Conservation (phyloP, 2,113 vertebrate genomes). For the Proteles cristata region DNA sequence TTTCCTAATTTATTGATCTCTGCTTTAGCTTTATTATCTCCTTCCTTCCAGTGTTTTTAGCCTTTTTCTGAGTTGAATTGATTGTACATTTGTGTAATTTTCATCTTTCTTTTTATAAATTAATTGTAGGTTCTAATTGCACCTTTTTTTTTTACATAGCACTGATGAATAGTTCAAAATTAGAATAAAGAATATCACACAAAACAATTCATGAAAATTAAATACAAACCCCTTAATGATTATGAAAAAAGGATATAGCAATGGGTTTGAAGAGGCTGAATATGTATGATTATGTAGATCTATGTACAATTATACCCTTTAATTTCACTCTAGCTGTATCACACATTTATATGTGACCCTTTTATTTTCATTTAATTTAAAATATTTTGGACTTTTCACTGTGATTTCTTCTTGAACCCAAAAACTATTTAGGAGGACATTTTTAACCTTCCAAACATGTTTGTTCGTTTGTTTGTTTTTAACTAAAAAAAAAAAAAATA, state of each 20-base stretch:
- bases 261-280: neutral
- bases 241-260: neutral
- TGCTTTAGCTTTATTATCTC: neutral
- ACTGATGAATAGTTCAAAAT: neutral
- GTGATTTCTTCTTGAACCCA: neutral
- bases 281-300: neutral
- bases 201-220: neutral
- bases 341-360: neutral
- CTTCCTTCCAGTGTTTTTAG: neutral
- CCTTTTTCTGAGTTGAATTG: neutral
- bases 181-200: neutral
- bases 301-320: neutral
- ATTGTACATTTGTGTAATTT: neutral
- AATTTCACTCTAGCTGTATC: neutral
- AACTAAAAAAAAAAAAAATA: neutral
- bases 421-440: neutral
- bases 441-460: neutral
- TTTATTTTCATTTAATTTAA: slow-evolving; percentile 16
- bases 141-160: neutral
- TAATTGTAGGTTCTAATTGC: neutral
- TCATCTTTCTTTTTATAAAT: neutral
- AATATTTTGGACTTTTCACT: neutral
- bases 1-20: neutral
- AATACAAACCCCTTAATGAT: neutral
- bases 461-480: neutral